These are phyloP conservation scores for Zaprionus ornatus DNA, from an alignment of 1,140 invertebrate genomes.

Conservation along the genomic window DNA sequence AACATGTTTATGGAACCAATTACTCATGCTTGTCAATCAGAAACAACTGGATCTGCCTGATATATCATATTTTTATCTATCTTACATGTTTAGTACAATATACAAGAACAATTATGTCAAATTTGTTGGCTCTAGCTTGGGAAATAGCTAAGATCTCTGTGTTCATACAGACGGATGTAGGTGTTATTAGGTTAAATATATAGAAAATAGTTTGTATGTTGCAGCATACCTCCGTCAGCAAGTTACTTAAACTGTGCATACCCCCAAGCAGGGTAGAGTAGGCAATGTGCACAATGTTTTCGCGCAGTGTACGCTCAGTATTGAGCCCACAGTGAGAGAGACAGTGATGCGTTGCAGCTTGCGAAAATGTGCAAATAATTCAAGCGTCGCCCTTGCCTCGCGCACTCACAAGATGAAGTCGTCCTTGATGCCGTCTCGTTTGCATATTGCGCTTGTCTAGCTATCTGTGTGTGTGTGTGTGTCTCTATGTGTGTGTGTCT, in stretches of 20 bases:
- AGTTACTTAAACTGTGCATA: too few species aligned
- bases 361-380: conserved; percentile 73
- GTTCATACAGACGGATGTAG: neutral
- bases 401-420: conserved; percentile 9
- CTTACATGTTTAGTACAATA: neutral
- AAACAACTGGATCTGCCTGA: too few species aligned
- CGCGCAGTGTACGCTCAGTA: neutral
- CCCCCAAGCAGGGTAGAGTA: too few species aligned
- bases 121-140: neutral
- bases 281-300: neutral
- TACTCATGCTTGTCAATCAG: too few species aligned
- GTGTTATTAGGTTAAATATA: too few species aligned
- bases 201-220: too few species aligned
- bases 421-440: conserved; percentile 24
- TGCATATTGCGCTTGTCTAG: conserved; percentile 16
- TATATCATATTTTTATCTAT: too few species aligned
- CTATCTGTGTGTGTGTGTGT: neutral
- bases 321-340: conserved; percentile 37
- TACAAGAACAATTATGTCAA: neutral
- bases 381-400: conserved; percentile 43
- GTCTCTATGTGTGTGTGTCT: conserved; percentile 4
- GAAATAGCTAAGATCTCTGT: neutral
- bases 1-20: too few species aligned
- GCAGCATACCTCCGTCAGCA: too few species aligned
- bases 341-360: conserved; percentile 67